Evolutionary conservation across 2,797 vertebrate genomes (phyloP).

Genomic region (Enteromius radiatus): DNA sequence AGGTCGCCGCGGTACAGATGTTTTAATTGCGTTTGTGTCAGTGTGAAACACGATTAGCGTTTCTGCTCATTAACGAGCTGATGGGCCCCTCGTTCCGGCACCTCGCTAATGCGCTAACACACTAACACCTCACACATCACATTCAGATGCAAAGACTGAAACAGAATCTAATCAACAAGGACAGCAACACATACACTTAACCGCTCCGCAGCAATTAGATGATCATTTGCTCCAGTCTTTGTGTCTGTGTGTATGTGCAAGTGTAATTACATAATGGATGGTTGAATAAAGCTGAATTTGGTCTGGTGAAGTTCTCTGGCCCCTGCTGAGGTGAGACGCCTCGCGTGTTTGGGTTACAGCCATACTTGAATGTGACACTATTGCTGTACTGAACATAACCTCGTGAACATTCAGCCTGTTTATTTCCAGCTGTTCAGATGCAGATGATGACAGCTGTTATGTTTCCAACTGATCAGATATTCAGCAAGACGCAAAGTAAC

Average conservation of each 20-base stretch:
- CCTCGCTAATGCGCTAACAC: conserved; percentile 58
- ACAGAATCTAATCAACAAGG: conserved; percentile 62
- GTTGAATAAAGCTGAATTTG: conserved; percentile 34
- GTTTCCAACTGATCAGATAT: background rate
- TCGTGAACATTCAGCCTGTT: background rate
- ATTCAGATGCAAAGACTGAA: conserved; percentile 54
- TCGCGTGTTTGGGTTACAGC: background rate
- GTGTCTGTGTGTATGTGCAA: conserved; percentile 36
- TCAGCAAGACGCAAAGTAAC: background rate
- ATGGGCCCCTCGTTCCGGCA: conserved; percentile 67
- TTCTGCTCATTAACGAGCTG: conserved; percentile 74
- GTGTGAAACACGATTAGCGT: conserved; percentile 79
- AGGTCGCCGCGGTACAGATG: conserved; percentile 69
- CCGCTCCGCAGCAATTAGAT: conserved; percentile 63
- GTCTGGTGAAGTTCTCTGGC: conserved; percentile 10
- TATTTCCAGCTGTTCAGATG: conserved; percentile 25
- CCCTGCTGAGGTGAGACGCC: background rate
- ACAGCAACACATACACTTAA: conserved; percentile 60
- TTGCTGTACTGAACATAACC: conserved; percentile 2
- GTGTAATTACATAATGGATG: conserved; percentile 43
- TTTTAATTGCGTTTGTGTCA: conserved; percentile 76
- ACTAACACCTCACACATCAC: conserved; percentile 58
- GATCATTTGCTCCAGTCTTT: conserved; percentile 56
- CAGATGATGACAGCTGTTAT: background rate
- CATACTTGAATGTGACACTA: background rate